phyloP scores from a whole-genome alignment of 2,113 vertebrate species.

The Megaceryle torquata region DNA sequence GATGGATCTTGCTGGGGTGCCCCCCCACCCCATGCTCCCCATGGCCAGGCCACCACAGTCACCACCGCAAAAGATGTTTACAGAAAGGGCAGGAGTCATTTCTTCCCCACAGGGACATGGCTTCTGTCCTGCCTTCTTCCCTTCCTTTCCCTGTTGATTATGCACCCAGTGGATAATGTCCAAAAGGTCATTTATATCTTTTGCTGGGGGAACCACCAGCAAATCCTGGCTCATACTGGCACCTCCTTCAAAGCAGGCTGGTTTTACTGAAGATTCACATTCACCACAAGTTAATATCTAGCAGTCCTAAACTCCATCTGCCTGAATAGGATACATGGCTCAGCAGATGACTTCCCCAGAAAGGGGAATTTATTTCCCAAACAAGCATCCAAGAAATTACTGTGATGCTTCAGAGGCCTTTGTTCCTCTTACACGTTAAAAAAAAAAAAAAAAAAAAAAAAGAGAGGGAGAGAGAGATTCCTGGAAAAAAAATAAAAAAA shows the following conservation, averaged over 20 bases:
- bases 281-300: neutral
- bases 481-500: neutral
- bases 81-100: neutral
- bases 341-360: neutral
- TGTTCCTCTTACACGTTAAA: neutral
- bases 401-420: neutral
- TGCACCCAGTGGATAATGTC: accelerated
- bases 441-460: neutral
- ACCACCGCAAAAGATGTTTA: neutral
- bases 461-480: accelerated
- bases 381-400: neutral
- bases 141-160: neutral
- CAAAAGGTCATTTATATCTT: neutral
- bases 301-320: neutral
- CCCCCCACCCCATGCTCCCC: neutral
- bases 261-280: neutral
- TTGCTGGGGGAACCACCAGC: neutral
- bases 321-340: accelerated
- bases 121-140: neutral
- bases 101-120: neutral
- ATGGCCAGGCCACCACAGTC: accelerated
- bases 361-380: neutral
- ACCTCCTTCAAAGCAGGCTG: neutral
- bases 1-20: accelerated
- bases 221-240: accelerated